Evolutionary conservation across 37 sponge, comb jelly and placozoan genomes (phyloP).

Genomic region (Cliona cf. orientalis): DNA sequence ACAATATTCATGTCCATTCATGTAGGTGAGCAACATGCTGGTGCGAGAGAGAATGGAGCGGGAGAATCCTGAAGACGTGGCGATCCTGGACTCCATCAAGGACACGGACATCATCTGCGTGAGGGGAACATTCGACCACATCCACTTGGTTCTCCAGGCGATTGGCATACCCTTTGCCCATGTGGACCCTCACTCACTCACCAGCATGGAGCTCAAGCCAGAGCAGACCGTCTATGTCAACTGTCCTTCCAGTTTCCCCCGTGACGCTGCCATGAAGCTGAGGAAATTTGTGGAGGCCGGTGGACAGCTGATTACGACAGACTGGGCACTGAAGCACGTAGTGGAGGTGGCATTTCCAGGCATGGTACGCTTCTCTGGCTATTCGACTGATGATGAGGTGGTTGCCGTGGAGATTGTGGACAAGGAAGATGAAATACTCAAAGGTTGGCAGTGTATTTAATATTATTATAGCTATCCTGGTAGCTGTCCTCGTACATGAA

Average conservation of each 20-base stretch:
- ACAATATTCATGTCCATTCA: background rate
- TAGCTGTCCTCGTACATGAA: too few species aligned
- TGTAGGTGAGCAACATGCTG: conserved; percentile 45
- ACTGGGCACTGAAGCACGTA: conserved; percentile 83
- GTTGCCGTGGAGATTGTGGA: conserved; percentile 79
- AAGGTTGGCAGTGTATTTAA: too few species aligned
- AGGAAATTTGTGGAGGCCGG: conserved; percentile 67
- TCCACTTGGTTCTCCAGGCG: conserved; percentile 76
- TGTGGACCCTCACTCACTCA: conserved; percentile 29
- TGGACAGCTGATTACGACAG: conserved; percentile 80
- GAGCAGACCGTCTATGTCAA: conserved; percentile 87
- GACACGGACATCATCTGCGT: conserved; percentile 77
- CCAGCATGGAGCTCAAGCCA: conserved; percentile 62
- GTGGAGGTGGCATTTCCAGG: conserved; percentile 75
- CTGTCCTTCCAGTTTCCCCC: conserved; percentile 67
- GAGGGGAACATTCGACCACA: conserved; percentile 80
- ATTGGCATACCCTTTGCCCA: conserved; percentile 68
- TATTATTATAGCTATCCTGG: too few species aligned
- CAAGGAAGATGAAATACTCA: conserved; percentile 69
- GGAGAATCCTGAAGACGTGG: too few species aligned
- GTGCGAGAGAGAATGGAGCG: conserved; percentile 67
- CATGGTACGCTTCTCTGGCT: conserved; percentile 62
- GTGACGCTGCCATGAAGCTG: conserved; percentile 49
- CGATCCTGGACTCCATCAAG: conserved; percentile 62
- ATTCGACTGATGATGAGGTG: conserved; percentile 73